phyloP scores from a whole-genome alignment of 2,797 vertebrate genomes.

The Enoplosus armatus region DNA sequence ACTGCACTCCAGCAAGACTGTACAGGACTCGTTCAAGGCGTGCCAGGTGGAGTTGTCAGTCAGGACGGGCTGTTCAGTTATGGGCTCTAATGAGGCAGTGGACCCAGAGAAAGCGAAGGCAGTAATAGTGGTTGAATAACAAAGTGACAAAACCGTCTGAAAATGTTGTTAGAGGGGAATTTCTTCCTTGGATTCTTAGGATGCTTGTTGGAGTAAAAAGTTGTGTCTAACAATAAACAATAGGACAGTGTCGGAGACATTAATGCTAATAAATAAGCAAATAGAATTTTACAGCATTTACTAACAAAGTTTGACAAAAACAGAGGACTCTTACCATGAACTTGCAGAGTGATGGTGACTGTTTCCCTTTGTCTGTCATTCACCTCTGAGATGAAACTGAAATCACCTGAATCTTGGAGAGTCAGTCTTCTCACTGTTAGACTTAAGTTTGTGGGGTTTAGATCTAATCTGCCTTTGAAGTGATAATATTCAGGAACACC shows the following conservation, averaged over 20 bases:
- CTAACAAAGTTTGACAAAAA: not conserved
- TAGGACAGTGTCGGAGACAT: not conserved
- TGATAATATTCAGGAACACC: accelerated
- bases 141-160: no score
- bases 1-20: conserved; percentile 47
- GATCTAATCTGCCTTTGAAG: not conserved
- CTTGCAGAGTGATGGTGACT: conserved; percentile 4
- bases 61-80: not conserved
- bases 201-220: not conserved
- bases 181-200: not conserved
- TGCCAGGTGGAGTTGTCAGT: accelerated
- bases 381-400: accelerated
- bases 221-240: not conserved
- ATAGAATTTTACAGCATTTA: not conserved
- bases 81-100: conserved; percentile 16
- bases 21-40: conserved; percentile 2
- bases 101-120: no score
- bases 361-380: accelerated
- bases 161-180: no score
- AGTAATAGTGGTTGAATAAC: no score
- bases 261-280: not conserved
- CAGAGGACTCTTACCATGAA: conserved; percentile 54
- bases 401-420: conserved; percentile 55
- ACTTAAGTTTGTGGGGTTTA: conserved; percentile 16
- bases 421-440: conserved; percentile 58